Conservation (phyloP, 2,888 invertebrate genomes). For the Dasysyrphus tricinctus region DNA sequence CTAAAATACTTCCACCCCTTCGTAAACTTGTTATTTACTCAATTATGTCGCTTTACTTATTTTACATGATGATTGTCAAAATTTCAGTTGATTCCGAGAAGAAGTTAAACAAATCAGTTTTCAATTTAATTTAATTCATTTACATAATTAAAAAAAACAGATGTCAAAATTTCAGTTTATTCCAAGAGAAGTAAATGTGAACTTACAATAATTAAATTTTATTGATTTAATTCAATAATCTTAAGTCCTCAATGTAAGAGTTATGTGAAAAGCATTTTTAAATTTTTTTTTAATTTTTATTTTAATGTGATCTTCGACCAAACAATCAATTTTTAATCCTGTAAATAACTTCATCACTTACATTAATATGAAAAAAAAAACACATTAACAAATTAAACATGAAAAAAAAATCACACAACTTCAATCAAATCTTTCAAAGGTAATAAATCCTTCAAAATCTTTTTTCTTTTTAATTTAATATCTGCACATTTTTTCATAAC, state of each 20-base stretch:
- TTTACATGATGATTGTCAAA: too few relatives aligned
- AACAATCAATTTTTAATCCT: background rate
- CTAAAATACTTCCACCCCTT: too few relatives aligned
- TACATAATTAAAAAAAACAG: too few relatives aligned
- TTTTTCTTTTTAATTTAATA: background rate
- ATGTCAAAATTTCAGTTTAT: too few relatives aligned
- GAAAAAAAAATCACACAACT: slow-evolving; percentile 1
- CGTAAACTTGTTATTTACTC: too few relatives aligned
- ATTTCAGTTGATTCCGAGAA: too few relatives aligned
- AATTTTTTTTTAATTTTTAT: background rate
- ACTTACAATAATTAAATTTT: too few relatives aligned
- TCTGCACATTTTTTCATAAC: background rate
- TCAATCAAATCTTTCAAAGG: slow-evolving; percentile 45
- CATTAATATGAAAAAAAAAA: background rate
- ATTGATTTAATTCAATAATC: too few relatives aligned
- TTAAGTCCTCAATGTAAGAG: background rate
- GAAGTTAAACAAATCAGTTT: too few relatives aligned
- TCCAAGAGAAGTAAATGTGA: too few relatives aligned
- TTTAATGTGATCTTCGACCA: background rate
- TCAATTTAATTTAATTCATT: too few relatives aligned
- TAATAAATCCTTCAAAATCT: slow-evolving; percentile 33
- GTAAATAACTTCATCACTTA: background rate
- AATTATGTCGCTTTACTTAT: too few relatives aligned
- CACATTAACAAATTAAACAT: background rate
- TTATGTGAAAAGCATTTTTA: background rate